Evolutionary conservation across 2,888 invertebrate genomes (phyloP), one percentile per base, ranked within the genome.

Genomic region (Chironomus tentans): DNA sequence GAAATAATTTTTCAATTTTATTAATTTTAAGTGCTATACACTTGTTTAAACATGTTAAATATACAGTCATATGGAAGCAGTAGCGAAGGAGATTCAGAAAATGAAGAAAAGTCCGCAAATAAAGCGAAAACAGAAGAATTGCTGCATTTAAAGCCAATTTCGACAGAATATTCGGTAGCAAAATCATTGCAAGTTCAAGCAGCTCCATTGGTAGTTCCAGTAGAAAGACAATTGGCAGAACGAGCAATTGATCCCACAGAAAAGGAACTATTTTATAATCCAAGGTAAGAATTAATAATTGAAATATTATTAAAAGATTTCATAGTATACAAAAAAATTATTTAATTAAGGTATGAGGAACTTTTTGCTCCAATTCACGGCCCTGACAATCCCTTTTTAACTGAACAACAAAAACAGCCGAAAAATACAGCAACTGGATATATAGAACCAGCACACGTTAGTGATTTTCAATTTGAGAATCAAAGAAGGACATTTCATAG

Each of bases 391-490:
- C 98, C 98, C 0, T 94, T 92, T 81, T 91, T 93, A 84, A 95
- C 97, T 0, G 90, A 92, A 81, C 96, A 97, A 81, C 92, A 95
- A 85, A 89, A 88, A 78, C 93, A 97, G 0, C 86, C 88, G 5
- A 92, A 95, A 81, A 99, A 99, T 82, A 97, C 93, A 80, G 85
- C 98, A 12, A 91, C 98, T 0, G 99, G 99, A 0, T 97, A 89
- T 84, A 94, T 97, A 0, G 99, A 99, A 82, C 91, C 92, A 78
- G 97, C 98, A 0, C 95, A 98, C 82, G 90, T 99, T 71, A 98
- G 93, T 84, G 93, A 94, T 80, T 99, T 99, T 84, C 95, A 97
- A 80, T 98, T 98, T 87, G 98, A 98, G 83, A 95, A 94, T 82
- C 97, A 98, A 82, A 87, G 98, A 77, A 85, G 96, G 80, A 98